Evolutionary conservation across 2,888 invertebrate species (phyloP).

Genomic region (Liodrosophila aerea): DNA sequence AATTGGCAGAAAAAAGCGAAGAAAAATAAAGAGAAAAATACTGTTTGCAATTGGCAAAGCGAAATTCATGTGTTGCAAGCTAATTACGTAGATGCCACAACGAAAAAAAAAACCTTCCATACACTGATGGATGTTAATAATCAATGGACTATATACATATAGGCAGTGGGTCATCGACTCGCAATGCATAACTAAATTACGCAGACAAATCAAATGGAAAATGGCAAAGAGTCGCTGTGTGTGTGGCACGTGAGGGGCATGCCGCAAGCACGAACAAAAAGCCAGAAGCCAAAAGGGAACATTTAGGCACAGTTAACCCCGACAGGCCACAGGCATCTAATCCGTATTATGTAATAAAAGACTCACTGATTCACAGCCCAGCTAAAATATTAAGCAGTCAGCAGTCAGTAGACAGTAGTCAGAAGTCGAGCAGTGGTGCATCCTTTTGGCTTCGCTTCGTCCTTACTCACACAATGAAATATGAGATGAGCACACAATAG

Average conservation of each 20-base stretch:
- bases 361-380: conserved; percentile 43
- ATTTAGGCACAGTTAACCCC: conserved; percentile 19
- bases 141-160: conserved; percentile 30
- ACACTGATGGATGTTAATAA: conserved; percentile 66
- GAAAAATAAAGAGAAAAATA: conserved; percentile 21
- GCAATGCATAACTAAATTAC: conserved; percentile 62
- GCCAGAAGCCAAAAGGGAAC: conserved; percentile 8
- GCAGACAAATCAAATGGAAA: conserved; percentile 32
- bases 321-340: conserved; percentile 31
- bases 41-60: conserved; percentile 29
- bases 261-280: conserved; percentile 10
- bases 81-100: conserved; percentile 29
- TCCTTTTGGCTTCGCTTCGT: conserved; percentile 32
- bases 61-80: conserved; percentile 40
- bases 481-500: conserved; percentile 48
- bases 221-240: no score
- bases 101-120: conserved; percentile 26
- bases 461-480: conserved; percentile 56
- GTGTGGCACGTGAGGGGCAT: conserved; percentile 59
- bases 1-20: conserved; percentile 44
- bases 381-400: conserved; percentile 71
- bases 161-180: neutral
- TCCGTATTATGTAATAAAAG: conserved; percentile 68
- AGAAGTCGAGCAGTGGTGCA: no score
- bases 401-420: conserved; percentile 27